Percentiles rank a stretch among this genome's conserved stretches.
These are phyloP conservation scores for Drosophila monieri DNA, from an alignment of 2,888 invertebrate species.

Conservation along the genomic window DNA sequence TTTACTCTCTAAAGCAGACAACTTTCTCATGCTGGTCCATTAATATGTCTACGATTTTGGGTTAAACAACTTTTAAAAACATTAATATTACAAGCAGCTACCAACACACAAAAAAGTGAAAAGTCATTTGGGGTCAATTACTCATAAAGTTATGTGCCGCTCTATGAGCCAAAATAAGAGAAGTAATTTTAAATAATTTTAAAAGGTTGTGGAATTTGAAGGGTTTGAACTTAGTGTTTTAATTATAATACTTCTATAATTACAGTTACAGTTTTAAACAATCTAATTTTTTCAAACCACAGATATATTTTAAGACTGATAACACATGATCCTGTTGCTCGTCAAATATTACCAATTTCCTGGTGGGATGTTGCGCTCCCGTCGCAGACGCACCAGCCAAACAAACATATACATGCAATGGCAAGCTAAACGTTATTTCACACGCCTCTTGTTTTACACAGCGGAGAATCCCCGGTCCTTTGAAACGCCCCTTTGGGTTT, in stretches of 20 bases:
- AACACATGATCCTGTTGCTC: background rate
- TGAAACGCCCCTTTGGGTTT: background rate
- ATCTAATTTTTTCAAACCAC: too few species aligned
- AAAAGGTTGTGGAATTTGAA: too few species aligned
- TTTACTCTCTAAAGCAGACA: background rate
- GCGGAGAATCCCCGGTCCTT: slow-evolving; percentile 6
- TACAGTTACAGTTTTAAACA: too few species aligned
- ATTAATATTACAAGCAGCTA: slow-evolving; percentile 13
- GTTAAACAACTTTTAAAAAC: slow-evolving; percentile 48
- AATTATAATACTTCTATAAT: too few species aligned
- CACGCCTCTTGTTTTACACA: slow-evolving; percentile 72
- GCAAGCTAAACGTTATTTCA: slow-evolving; percentile 70
- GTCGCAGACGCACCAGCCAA: background rate
- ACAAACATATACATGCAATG: slow-evolving; percentile 7
- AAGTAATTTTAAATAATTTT: too few species aligned
- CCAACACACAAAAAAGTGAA: slow-evolving; percentile 42
- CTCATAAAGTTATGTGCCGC: background rate
- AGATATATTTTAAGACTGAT: background rate
- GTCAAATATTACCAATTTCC: background rate
- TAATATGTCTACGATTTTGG: slow-evolving; percentile 38
- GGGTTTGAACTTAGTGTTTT: too few species aligned
- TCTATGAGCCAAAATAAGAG: too few species aligned
- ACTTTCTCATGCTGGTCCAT: slow-evolving; percentile 23
- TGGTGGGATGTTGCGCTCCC: background rate
- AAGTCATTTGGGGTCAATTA: slow-evolving; percentile 55